Evolutionary conservation across 2,797 vertebrate species (phyloP), one percentile per base, ranked within the genome.

Genomic region (Clarias fuscus): DNA sequence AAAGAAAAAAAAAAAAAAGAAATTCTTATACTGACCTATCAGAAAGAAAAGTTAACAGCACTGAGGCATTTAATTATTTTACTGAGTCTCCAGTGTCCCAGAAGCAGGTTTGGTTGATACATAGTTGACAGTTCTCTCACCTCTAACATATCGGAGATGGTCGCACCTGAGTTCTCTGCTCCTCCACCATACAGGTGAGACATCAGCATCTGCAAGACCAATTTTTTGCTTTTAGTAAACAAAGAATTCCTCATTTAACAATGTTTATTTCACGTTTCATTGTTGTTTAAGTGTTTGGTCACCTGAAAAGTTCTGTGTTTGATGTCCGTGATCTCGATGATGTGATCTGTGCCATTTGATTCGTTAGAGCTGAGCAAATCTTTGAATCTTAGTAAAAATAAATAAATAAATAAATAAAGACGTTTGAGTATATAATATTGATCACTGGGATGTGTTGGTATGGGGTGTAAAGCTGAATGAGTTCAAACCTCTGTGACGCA

Each of bases 301-400:
- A 98, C 98, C 97, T 98, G 96, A 89, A 99, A 99, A 0, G 96
- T 96, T 89, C 90, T 93, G 93, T 97, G 97, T 90, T 96, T 97
- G 94, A 98, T 94, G 86, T 98, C 97, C 0, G 94, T 93, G 93
- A 99, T 95, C 93, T 98, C 96, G n/a, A 99, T 94, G 64, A 94
- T 91, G 86, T 94, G 96, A 90, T 94, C 91, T 8, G 95, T 89
- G 0, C 96, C 94, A 0, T 93, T 93, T 17, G 95, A 94, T 0
- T 93, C 92, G 71, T 92, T 94, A 56, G 93, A 93, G 84, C 93
- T 94, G 92, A 99, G 96, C 43, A 99, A 92, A 0, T 92, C 95
- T 80, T 96, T 96, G 89, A 99, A 99, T 91, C 98, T 99, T 93
- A 72, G 22, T 43, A 70, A 78, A 4, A 73, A 37, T 30, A 30